Evolutionary conservation across 2,888 invertebrate genomes (phyloP).

Genomic region (Rhamnusium bicolor): DNA sequence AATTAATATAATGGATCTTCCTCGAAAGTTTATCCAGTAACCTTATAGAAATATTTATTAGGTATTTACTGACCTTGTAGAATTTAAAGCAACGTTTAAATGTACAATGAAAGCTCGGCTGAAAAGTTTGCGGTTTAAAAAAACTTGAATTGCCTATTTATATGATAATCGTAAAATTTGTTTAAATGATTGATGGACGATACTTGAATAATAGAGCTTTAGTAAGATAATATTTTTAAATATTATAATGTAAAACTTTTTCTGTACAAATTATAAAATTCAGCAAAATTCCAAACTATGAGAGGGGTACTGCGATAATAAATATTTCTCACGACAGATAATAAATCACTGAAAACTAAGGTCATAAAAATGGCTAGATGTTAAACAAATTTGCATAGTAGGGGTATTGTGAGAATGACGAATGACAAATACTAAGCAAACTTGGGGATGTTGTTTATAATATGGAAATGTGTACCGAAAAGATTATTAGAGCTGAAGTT

Average conservation of each 20-base stretch:
- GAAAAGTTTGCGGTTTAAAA: neutral
- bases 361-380: constrained; percentile 26
- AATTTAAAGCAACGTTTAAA: too few species aligned
- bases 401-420: constrained; percentile 19
- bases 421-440: constrained; percentile 29
- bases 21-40: too few species aligned
- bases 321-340: constrained; percentile 1
- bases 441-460: constrained; percentile 22
- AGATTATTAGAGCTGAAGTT: constrained; percentile 8
- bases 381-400: constrained; percentile 32
- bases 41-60: too few species aligned
- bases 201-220: neutral
- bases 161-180: neutral
- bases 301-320: constrained; percentile 1
- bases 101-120: too few species aligned
- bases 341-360: constrained; percentile 29
- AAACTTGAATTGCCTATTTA: neutral
- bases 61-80: too few species aligned
- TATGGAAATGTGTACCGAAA: constrained; percentile 21
- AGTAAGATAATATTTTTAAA: neutral
- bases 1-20: too few species aligned
- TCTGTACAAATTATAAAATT: neutral
- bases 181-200: neutral
- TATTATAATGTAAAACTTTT: neutral
- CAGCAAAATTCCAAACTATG: constrained; percentile 9